A percentile compares a stretch with the other conserved stretches of the same genome.
phyloP scores from a whole-genome alignment of 1,140 invertebrate genomes.

The Ceratoteleas bidentatus region DNA sequence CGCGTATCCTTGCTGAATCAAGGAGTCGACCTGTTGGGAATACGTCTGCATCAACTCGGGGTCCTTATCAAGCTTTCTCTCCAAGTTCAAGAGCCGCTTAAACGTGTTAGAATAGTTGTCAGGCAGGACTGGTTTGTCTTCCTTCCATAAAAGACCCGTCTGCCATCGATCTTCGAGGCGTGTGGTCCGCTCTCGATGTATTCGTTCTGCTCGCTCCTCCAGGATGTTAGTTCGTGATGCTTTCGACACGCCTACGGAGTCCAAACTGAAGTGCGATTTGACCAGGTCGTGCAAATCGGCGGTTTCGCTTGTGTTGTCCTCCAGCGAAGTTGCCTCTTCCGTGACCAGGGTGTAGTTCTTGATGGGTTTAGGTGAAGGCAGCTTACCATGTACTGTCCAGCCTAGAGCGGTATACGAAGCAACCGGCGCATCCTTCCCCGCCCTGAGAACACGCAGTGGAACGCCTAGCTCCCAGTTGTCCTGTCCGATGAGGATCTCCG shows the following conservation, averaged over 20 bases:
- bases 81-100: background rate
- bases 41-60: background rate
- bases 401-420: constrained; percentile 4
- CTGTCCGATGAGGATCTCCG: background rate
- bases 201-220: constrained; percentile 1
- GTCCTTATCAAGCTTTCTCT: constrained; percentile 2
- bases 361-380: background rate
- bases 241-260: background rate
- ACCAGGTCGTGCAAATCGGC: background rate
- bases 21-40: background rate
- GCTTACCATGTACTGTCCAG: constrained; percentile 8
- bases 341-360: no score
- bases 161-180: constrained; percentile 21
- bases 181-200: background rate
- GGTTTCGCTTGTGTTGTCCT: background rate
- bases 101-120: background rate
- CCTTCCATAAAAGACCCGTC: constrained; percentile 48
- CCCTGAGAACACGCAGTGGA: background rate
- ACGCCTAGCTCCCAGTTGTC: background rate
- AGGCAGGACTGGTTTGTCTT: constrained; percentile 8
- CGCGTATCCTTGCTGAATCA: background rate
- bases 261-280: constrained; percentile 6
- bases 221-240: background rate
- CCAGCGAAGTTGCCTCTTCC: no score
- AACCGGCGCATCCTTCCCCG: background rate